phyloP scores from a whole-genome alignment of 2,797 vertebrate species.

The Cryptoprocta ferox region DNA sequence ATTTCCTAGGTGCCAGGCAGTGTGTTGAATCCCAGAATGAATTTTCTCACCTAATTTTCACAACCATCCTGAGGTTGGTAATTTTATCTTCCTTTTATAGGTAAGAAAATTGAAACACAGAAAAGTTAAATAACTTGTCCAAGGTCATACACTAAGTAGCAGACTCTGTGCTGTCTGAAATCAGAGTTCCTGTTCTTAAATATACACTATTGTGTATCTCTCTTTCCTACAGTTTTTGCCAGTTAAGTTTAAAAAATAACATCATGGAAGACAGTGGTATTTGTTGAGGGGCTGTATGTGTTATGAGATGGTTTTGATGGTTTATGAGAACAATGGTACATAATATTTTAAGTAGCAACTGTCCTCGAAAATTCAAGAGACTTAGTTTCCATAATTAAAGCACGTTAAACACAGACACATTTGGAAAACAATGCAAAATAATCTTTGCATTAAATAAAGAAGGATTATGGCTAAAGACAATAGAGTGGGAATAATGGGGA shows the following conservation, averaged over 20 bases:
- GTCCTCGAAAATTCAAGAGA: conserved; percentile 57
- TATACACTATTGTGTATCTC: not conserved
- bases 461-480: not conserved
- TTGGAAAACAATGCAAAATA: conserved; percentile 50
- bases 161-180: conserved; percentile 51
- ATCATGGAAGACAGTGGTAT: conserved; percentile 50
- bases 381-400: conserved; percentile 55
- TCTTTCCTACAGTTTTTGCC: conserved; percentile 19
- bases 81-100: conserved; percentile 47
- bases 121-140: conserved; percentile 48
- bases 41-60: conserved; percentile 34
- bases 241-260: conserved; percentile 49
- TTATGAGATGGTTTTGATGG: conserved; percentile 17
- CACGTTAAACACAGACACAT: not conserved
- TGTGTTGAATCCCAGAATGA: not conserved
- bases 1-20: not conserved
- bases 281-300: conserved; percentile 46
- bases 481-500: conserved; percentile 8
- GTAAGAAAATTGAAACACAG: conserved; percentile 35
- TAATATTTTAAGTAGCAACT: conserved; percentile 63
- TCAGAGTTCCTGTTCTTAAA: conserved; percentile 44
- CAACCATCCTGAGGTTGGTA: not conserved
- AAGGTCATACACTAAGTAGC: not conserved
- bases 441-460: conserved; percentile 52
- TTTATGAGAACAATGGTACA: conserved; percentile 39